A percentile compares a stretch with the other conserved stretches of the same genome.
Evolutionary conservation across 2,888 invertebrate genomes (phyloP).

Genomic region (Drosophila vallismaia): DNA sequence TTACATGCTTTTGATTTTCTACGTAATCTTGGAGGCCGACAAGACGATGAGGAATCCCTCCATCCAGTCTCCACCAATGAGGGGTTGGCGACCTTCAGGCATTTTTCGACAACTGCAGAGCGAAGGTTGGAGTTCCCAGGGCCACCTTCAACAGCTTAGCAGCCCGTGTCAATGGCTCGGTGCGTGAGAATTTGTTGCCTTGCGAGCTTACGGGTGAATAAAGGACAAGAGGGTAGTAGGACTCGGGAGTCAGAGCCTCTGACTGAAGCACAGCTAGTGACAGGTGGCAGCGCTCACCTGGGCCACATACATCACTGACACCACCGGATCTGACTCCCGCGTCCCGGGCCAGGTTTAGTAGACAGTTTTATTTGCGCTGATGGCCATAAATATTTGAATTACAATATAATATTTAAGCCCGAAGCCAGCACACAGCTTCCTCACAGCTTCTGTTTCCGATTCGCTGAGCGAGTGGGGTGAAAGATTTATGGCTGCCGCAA

Average conservation of each 20-base stretch:
- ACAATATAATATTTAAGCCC: slow-evolving; percentile 75
- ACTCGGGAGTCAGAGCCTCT: background rate
- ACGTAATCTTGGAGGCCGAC: background rate
- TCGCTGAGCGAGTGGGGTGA: slow-evolving; percentile 39
- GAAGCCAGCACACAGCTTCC: slow-evolving; percentile 39
- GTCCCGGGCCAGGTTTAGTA: slow-evolving; percentile 46
- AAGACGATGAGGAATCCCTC: slow-evolving; percentile 7
- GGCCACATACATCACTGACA: slow-evolving; percentile 54
- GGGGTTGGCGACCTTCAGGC: slow-evolving; percentile 13
- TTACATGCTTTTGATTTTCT: slow-evolving; percentile 68
- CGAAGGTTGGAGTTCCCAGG: slow-evolving; percentile 21
- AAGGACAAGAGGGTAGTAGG: background rate
- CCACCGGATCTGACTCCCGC: background rate
- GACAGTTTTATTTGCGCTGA: slow-evolving; percentile 77
- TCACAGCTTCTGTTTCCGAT: slow-evolving; percentile 11
- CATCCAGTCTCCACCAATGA: slow-evolving; percentile 7
- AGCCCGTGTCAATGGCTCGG: slow-evolving; percentile 68
- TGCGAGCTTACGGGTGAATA: slow-evolving; percentile 48
- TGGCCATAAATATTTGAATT: slow-evolving; percentile 79
- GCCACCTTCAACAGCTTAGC: slow-evolving; percentile 59
- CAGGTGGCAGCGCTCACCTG: slow-evolving; percentile 45
- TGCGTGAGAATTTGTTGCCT: slow-evolving; percentile 70
- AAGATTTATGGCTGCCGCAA: slow-evolving; percentile 74
- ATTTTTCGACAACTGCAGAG: slow-evolving; percentile 21
- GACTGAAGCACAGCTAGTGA: slow-evolving; percentile 6